Percentiles rank a stretch among this genome's conserved stretches.
These are phyloP conservation scores for Chloroclysta siterata DNA, from an alignment of 2,888 invertebrate genomes.

Conservation along the genomic window DNA sequence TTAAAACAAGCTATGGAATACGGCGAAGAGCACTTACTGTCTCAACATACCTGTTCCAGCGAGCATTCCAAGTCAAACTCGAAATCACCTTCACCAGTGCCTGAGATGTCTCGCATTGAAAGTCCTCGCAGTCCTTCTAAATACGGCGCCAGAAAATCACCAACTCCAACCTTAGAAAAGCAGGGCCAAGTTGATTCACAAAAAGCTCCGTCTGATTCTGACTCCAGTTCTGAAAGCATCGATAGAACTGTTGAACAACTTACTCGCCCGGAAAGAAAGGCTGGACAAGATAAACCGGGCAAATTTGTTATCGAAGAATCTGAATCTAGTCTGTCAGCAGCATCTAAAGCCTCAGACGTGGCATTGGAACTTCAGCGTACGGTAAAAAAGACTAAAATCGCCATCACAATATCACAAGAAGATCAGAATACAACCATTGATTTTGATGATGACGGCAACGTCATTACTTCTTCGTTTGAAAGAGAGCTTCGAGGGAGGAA, in stretches of 20 bases:
- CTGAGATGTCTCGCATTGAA: conserved; percentile 74
- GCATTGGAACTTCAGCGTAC: conserved; percentile 80
- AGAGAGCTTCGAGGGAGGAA: conserved; percentile 71
- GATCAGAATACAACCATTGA: conserved; percentile 82
- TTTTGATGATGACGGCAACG: conserved; percentile 81
- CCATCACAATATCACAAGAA: conserved; percentile 83
- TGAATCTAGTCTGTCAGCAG: conserved; percentile 85
- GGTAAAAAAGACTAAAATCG: conserved; percentile 81
- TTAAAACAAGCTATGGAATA: conserved; percentile 85
- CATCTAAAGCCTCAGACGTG: conserved; percentile 76
- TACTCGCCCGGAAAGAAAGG: conserved; percentile 78
- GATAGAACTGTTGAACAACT: conserved; percentile 79
- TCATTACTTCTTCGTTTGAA: conserved; percentile 77
- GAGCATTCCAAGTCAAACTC: conserved; percentile 80
- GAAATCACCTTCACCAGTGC: conserved; percentile 71
- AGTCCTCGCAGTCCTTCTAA: conserved; percentile 77
- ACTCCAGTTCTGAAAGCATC: conserved; percentile 84
- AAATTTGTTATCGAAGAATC: conserved; percentile 83
- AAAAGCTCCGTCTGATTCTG: conserved; percentile 85
- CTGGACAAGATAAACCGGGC: conserved; percentile 72
- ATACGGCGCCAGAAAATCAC: conserved; percentile 72
- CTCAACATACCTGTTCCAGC: conserved; percentile 75
- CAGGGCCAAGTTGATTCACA: conserved; percentile 84
- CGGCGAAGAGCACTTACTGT: conserved; percentile 77
- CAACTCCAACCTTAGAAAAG: conserved; percentile 87